Percentiles rank a stretch among this genome's conserved stretches.
Evolutionary conservation across 2,888 invertebrate species (phyloP).

Genomic region (Masnerella sp.): DNA sequence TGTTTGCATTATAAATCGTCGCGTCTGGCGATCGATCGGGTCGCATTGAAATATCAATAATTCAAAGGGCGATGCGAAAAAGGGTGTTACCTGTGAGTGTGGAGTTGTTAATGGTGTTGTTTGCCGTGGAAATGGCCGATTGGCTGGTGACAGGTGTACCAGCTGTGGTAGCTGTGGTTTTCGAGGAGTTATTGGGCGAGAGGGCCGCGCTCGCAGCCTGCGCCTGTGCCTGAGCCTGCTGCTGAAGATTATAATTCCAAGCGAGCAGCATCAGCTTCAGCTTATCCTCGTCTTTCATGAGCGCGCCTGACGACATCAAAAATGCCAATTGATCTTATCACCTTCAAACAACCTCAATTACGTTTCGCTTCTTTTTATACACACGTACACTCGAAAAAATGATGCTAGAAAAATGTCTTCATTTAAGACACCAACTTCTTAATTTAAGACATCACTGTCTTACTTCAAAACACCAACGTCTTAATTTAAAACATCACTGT

Average conservation of each 20-base stretch:
- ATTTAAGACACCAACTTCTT: no score
- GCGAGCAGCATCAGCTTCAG: constrained; percentile 92
- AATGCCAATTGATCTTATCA: constrained; percentile 68
- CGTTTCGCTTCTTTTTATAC: no score
- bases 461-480: no score
- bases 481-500: no score
- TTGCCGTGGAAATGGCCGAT: constrained; percentile 76
- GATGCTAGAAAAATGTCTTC: no score
- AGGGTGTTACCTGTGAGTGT: constrained; percentile 77
- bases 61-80: constrained; percentile 57
- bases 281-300: constrained; percentile 91
- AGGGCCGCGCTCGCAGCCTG: constrained; percentile 74
- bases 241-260: constrained; percentile 91
- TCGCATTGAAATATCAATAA: constrained; percentile 49
- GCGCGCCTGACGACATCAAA: constrained; percentile 77
- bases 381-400: no score
- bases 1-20: constrained; percentile 49
- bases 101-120: constrained; percentile 76
- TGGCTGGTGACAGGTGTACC: constrained; percentile 75
- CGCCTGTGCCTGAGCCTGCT: constrained; percentile 73
- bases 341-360: no score
- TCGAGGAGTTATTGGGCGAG: constrained; percentile 75
- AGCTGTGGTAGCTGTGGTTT: constrained; percentile 73
- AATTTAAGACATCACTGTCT: no score
- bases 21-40: constrained; percentile 36